A percentile compares a stretch with the other conserved stretches of the same genome.
Evolutionary conservation across 2,888 invertebrate species (phyloP).

Genomic region (Dynastes tityus): DNA sequence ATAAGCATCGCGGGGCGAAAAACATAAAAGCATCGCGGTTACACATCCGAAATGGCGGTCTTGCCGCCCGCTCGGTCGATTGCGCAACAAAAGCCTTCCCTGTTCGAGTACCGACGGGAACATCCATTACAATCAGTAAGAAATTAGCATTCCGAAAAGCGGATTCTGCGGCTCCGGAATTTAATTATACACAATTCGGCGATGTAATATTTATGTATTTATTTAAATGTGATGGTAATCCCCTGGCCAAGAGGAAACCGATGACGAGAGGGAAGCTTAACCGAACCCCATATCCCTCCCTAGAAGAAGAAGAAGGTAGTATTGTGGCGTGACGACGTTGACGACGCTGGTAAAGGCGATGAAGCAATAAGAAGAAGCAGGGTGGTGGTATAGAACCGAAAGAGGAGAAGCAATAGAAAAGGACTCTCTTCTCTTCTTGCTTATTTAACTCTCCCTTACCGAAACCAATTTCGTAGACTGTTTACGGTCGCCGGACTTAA

Average conservation of each 20-base stretch:
- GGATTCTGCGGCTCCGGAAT: constrained; percentile 68
- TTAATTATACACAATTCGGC: constrained; percentile 71
- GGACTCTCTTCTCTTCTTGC: constrained; percentile 34
- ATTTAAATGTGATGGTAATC: constrained; percentile 72
- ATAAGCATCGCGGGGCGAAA: constrained; percentile 2
- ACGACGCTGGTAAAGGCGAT: constrained; percentile 33
- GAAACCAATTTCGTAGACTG: constrained; percentile 60
- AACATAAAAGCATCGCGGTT: constrained; percentile 29
- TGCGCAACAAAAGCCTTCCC: constrained; percentile 62
- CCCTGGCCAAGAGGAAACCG: constrained; percentile 66
- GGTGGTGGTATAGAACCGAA: background rate
- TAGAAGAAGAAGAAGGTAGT: too few relatives aligned
- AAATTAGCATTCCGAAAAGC: constrained; percentile 69
- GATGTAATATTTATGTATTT: constrained; percentile 73
- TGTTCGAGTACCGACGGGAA: constrained; percentile 62
- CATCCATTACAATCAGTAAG: constrained; percentile 69
- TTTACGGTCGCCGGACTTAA: constrained; percentile 68
- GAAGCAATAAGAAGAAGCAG: constrained; percentile 17
- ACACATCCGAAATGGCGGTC: constrained; percentile 46
- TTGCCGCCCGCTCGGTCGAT: constrained; percentile 4
- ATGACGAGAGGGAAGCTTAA: constrained; percentile 61
- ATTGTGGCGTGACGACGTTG: background rate
- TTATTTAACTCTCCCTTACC: constrained; percentile 58
- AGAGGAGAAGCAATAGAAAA: constrained; percentile 6
- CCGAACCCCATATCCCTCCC: background rate